These are phyloP conservation scores for Remorina albescens DNA, from an alignment of 2,797 vertebrate species.

Conservation along the genomic window DNA sequence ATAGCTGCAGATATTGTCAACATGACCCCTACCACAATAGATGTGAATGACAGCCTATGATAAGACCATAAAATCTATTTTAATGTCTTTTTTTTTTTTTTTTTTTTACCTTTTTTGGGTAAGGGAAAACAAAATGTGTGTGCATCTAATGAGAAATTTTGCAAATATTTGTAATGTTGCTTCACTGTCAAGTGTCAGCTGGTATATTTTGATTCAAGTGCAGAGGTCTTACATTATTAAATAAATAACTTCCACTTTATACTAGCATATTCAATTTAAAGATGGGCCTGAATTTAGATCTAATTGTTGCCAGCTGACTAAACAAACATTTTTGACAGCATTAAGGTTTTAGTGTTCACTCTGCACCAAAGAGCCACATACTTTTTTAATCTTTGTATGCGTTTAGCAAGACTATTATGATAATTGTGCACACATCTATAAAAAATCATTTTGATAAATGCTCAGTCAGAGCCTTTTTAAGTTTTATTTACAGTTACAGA, in stretches of 20 bases:
- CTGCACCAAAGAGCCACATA: background rate
- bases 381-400: background rate
- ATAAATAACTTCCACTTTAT: background rate
- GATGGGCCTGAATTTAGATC: background rate
- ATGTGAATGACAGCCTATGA: constrained; percentile 8
- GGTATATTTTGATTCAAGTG: background rate
- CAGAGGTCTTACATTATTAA: background rate
- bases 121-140: background rate
- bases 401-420: background rate
- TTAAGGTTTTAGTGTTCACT: background rate
- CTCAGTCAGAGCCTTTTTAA: too few species aligned
- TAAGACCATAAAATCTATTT: constrained; percentile 19
- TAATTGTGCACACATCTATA: background rate
- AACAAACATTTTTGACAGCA: background rate
- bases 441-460: background rate
- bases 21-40: constrained; percentile 30
- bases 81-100: background rate
- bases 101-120: background rate
- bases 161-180: constrained; percentile 1
- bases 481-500: background rate
- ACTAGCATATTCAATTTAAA: background rate
- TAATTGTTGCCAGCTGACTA: constrained; percentile 7
- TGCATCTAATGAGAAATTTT: constrained; percentile 11
- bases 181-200: background rate
- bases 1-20: constrained; percentile 28